These are phyloP conservation scores for Neostethus bicornis DNA, from an alignment of 2,797 vertebrate species.

Conservation along the genomic window DNA sequence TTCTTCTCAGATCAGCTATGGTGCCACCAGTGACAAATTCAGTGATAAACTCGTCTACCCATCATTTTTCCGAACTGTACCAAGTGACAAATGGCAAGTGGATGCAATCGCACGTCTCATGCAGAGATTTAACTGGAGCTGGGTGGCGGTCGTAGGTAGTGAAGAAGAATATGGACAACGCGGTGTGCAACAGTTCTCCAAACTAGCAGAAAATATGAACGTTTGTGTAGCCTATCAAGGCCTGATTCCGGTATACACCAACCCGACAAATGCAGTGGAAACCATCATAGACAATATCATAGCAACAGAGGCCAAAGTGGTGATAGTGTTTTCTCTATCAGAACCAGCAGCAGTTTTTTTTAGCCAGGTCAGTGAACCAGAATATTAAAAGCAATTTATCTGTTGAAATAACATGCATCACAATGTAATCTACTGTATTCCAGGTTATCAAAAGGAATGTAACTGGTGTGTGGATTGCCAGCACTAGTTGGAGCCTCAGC, in stretches of 20 bases:
- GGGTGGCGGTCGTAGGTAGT: conserved; percentile 87
- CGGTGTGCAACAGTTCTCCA: conserved; percentile 76
- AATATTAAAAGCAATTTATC: background rate
- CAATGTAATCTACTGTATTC: conserved; percentile 10
- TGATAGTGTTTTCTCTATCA: conserved; percentile 81
- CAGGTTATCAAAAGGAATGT: conserved; percentile 78
- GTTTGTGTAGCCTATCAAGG: conserved; percentile 89
- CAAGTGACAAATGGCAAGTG: conserved; percentile 82
- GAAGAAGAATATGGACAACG: conserved; percentile 86
- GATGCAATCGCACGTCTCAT: conserved; percentile 80
- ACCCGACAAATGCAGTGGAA: background rate
- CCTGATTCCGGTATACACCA: conserved; percentile 79
- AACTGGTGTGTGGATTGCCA: conserved; percentile 88
- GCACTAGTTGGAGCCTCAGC: conserved; percentile 82
- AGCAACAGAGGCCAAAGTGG: conserved; percentile 71
- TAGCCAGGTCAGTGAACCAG: conserved; percentile 62
- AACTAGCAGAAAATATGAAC: conserved; percentile 49
- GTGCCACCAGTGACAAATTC: conserved; percentile 85
- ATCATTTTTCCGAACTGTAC: conserved; percentile 89
- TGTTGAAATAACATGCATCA: background rate
- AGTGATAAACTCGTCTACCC: conserved; percentile 82
- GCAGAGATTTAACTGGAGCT: conserved; percentile 84
- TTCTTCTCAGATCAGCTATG: conserved; percentile 84
- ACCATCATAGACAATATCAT: conserved; percentile 72
- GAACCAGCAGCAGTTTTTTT: conserved; percentile 68